Conservation (phyloP, 2,888 invertebrate genomes). For the Hydropsyche betteni region DNA sequence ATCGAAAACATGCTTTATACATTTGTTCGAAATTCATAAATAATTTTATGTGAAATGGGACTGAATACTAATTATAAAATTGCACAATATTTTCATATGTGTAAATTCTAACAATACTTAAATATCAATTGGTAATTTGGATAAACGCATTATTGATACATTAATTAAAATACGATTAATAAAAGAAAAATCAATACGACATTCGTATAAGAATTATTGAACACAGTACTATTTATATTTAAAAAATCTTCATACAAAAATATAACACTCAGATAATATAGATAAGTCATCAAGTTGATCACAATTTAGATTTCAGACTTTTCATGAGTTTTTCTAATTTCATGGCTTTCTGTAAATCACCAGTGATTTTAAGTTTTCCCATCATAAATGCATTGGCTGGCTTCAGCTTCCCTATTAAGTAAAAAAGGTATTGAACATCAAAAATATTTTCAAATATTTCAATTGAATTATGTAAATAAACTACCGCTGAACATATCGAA, state of each 20-base stretch:
- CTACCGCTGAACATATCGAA: conserved; percentile 81
- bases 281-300: conserved; percentile 34
- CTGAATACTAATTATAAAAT: no score
- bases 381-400: conserved; percentile 95
- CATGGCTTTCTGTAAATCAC: conserved; percentile 93
- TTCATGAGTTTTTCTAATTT: conserved; percentile 92
- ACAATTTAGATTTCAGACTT: conserved; percentile 73
- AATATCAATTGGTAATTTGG: conserved; percentile 30
- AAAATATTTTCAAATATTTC: conserved; percentile 20
- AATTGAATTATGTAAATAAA: conserved; percentile 25
- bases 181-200: conserved; percentile 38
- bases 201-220: conserved; percentile 1
- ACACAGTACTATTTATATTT: conserved; percentile 15
- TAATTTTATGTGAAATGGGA: no score
- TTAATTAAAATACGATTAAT: conserved; percentile 33
- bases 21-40: no score
- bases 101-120: not conserved
- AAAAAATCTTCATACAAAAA: conserved; percentile 29
- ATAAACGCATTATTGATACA: conserved; percentile 22
- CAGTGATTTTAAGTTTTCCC: conserved; percentile 92
- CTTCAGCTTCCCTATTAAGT: conserved; percentile 78
- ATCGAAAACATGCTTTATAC: no score
- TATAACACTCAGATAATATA: not conserved
- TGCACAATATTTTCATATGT: not conserved
- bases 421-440: conserved; percentile 36